Conservation (phyloP, 1,140 invertebrate species). For the Cherax quadricarinatus region DNA sequence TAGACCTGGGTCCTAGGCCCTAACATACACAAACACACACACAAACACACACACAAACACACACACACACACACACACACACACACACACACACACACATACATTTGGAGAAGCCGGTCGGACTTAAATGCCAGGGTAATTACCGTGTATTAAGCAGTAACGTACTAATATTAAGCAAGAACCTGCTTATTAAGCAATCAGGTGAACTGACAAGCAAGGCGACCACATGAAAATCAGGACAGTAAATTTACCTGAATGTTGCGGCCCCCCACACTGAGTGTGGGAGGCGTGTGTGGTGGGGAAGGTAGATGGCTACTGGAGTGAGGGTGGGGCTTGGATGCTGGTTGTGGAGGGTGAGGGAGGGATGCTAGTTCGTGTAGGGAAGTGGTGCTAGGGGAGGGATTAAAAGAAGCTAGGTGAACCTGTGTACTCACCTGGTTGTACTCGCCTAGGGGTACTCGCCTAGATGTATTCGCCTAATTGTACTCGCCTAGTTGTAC, state of each 20-base stretch:
- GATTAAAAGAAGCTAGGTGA: no score
- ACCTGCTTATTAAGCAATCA: background rate
- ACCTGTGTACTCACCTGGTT: no score
- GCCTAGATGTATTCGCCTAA: no score
- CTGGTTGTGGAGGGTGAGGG: background rate
- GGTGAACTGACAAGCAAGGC: background rate
- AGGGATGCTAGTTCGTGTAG: background rate
- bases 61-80: background rate
- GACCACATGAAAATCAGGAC: background rate
- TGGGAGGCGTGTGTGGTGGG: background rate
- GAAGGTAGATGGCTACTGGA: background rate
- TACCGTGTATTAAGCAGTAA: background rate
- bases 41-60: background rate
- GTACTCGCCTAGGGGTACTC: no score
- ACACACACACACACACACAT: background rate
- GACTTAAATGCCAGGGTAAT: background rate
- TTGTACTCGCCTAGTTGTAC: no score
- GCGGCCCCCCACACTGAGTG: background rate
- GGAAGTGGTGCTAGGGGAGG: no score
- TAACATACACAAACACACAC: background rate
- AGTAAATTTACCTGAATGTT: background rate
- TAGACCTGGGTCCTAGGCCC: no score
- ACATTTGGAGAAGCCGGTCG: background rate
- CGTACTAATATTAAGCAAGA: background rate
- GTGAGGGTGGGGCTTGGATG: background rate